These are phyloP conservation scores for Drosophila monieri DNA, from an alignment of 2,888 invertebrate species.

Conservation along the genomic window DNA sequence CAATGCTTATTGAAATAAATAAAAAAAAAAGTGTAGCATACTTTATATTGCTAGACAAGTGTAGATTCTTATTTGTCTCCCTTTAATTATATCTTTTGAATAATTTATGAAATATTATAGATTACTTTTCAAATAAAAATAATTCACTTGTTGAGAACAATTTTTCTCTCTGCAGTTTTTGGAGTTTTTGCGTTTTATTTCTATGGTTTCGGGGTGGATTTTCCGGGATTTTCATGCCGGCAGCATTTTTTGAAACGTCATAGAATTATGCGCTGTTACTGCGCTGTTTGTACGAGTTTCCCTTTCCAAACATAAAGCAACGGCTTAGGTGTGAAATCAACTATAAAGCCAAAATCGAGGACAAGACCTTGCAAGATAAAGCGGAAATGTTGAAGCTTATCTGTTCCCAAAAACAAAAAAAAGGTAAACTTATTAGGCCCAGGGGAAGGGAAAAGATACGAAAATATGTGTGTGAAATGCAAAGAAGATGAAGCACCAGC, in stretches of 20 bases:
- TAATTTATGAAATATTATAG: neutral
- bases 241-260: slow-evolving; percentile 53
- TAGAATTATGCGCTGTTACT: slow-evolving; percentile 35
- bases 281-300: slow-evolving; percentile 19
- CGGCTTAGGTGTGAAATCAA: slow-evolving; percentile 18
- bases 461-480: slow-evolving; percentile 1
- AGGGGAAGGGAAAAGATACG: slow-evolving; percentile 6
- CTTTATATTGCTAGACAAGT: neutral
- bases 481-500: neutral
- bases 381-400: slow-evolving; percentile 29
- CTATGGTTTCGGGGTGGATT: slow-evolving; percentile 62
- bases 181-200: slow-evolving; percentile 36
- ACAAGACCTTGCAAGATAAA: slow-evolving; percentile 24
- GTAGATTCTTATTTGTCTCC: neutral
- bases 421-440: slow-evolving; percentile 16
- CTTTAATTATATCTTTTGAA: neutral
- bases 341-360: slow-evolving; percentile 23
- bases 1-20: neutral
- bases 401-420: slow-evolving; percentile 17
- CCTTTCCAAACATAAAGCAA: slow-evolving; percentile 14
- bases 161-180: slow-evolving; percentile 9
- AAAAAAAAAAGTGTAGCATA: neutral
- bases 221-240: slow-evolving; percentile 37
- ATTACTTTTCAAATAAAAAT: neutral
- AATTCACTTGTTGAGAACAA: neutral